Conservation (phyloP, 2,797 vertebrate species). For the Poeciliopsis turneri region DNA sequence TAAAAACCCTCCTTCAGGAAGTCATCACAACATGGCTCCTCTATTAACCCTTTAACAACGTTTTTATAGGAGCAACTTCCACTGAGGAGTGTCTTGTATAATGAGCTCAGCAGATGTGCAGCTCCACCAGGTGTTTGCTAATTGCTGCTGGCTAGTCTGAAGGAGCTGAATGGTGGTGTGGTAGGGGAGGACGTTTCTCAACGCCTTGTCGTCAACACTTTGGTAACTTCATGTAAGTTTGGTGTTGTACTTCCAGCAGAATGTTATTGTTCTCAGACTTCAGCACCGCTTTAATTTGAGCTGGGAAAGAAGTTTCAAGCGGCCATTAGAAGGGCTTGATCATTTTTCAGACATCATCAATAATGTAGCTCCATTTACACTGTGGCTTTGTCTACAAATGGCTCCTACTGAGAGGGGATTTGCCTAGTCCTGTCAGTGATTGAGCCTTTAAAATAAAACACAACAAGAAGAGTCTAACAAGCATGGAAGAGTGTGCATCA, state of each 20-base stretch:
- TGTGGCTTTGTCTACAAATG: conserved; percentile 43
- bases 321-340: conserved; percentile 54
- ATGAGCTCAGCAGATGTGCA: no score
- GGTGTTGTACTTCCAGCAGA: not conserved
- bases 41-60: no score
- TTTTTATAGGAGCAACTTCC: no score
- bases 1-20: no score
- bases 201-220: not conserved
- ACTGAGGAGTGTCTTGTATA: no score
- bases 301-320: not conserved
- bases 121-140: no score
- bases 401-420: conserved; percentile 35
- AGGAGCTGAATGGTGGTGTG: no score
- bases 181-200: not conserved
- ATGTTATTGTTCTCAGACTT: not conserved
- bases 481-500: not conserved
- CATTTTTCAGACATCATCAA: conserved; percentile 62
- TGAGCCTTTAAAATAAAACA: conserved; percentile 22
- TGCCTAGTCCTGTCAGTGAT: conserved; percentile 52
- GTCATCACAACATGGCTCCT: no score
- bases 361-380: conserved; percentile 71
- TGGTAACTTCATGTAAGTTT: not conserved
- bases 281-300: not conserved
- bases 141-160: no score
- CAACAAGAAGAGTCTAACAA: conserved; percentile 33